phyloP scores from a whole-genome alignment of 2,113 vertebrate genomes.

The Cacatua alba region DNA sequence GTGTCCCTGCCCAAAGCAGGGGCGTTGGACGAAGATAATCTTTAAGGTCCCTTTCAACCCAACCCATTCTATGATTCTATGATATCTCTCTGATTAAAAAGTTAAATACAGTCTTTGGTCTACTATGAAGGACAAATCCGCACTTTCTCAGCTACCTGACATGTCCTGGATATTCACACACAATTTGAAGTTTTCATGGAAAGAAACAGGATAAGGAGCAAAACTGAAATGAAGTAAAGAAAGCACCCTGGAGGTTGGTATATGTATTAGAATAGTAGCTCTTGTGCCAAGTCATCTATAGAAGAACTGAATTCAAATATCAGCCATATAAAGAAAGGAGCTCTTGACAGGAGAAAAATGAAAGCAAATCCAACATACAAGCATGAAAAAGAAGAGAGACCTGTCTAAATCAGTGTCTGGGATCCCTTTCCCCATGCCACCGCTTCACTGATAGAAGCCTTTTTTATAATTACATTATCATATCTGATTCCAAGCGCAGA shows the following conservation, averaged over 20 bases:
- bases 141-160: not conserved
- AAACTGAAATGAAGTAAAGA: not conserved
- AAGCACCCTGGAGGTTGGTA: not conserved
- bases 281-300: not conserved
- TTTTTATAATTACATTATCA: not conserved
- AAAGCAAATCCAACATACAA: not conserved
- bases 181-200: not conserved
- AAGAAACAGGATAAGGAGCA: not conserved
- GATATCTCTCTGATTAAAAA: not conserved
- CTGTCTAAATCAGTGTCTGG: not conserved
- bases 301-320: not conserved
- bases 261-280: not conserved
- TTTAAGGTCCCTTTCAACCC: not conserved
- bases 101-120: not conserved
- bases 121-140: not conserved
- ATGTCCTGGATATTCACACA: not conserved
- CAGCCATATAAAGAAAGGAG: not conserved
- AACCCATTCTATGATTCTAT: not conserved
- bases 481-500: not conserved
- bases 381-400: not conserved
- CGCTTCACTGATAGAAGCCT: not conserved
- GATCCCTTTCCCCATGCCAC: not conserved
- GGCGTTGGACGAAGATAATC: not conserved
- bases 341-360: not conserved
- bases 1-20: not conserved